Conservation (phyloP, 2,113 vertebrate genomes). For the Anguilla japonica region DNA sequence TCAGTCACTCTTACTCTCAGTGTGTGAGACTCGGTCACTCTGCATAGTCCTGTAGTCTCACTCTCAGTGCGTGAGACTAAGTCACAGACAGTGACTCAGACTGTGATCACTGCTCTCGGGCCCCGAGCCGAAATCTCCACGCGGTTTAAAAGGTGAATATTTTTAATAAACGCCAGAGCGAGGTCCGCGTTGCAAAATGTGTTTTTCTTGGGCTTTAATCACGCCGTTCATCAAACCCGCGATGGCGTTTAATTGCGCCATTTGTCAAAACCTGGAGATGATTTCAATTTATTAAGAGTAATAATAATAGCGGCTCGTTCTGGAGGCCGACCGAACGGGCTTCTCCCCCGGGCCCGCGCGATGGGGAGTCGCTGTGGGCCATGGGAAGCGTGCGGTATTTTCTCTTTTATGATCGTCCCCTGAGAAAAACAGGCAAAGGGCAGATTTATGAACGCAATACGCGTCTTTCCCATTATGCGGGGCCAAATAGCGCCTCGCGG, state of each 20-base stretch:
- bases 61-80: too few species aligned
- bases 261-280: background rate
- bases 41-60: too few species aligned
- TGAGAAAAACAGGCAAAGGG: background rate
- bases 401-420: background rate
- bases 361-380: background rate
- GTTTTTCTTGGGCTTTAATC: background rate
- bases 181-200: background rate
- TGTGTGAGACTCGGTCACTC: too few species aligned
- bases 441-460: background rate
- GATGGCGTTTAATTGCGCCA: background rate
- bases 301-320: background rate
- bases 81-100: too few species aligned
- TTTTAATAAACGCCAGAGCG: background rate
- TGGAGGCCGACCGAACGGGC: background rate
- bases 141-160: background rate
- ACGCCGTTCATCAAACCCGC: background rate
- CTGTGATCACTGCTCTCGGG: background rate
- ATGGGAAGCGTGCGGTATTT: background rate
- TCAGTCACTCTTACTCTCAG: too few species aligned
- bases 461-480: background rate
- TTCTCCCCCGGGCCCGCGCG: background rate
- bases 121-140: background rate
- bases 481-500: background rate
- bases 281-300: background rate